Conservation (phyloP, 2,113 vertebrate genomes). For the Speoplatyrhinus poulsoni region DNA sequence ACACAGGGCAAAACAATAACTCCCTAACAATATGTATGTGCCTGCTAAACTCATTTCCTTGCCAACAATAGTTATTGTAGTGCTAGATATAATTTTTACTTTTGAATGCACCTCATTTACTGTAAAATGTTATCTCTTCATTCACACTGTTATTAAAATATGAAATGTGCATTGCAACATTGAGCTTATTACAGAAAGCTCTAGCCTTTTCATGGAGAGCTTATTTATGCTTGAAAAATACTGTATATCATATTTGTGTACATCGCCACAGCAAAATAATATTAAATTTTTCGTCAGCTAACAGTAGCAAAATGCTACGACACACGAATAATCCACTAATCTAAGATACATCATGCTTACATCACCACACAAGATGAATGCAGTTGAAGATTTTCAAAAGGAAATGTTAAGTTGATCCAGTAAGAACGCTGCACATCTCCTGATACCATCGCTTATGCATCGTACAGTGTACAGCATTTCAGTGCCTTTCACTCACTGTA, state of each 20-base stretch:
- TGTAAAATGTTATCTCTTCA: neutral
- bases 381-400: slow-evolving; percentile 57
- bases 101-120: neutral
- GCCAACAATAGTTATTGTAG: too few species aligned
- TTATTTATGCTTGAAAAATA: neutral
- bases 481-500: slow-evolving; percentile 29
- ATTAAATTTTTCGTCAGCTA: too few species aligned
- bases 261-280: too few species aligned
- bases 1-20: too few species aligned
- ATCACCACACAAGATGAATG: neutral
- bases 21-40: too few species aligned
- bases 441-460: slow-evolving; percentile 43
- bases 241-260: too few species aligned
- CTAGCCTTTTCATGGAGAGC: neutral
- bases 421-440: slow-evolving; percentile 48
- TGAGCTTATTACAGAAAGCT: neutral
- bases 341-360: neutral
- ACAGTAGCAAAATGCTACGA: too few species aligned
- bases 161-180: neutral
- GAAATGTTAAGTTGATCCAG: slow-evolving; percentile 42
- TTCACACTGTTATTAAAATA: too few species aligned
- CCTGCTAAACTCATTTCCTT: too few species aligned
- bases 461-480: slow-evolving; percentile 35
- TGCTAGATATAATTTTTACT: too few species aligned
- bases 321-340: neutral